Conservation (phyloP, 2,797 vertebrate genomes). For the Alcedo atthis region DNA sequence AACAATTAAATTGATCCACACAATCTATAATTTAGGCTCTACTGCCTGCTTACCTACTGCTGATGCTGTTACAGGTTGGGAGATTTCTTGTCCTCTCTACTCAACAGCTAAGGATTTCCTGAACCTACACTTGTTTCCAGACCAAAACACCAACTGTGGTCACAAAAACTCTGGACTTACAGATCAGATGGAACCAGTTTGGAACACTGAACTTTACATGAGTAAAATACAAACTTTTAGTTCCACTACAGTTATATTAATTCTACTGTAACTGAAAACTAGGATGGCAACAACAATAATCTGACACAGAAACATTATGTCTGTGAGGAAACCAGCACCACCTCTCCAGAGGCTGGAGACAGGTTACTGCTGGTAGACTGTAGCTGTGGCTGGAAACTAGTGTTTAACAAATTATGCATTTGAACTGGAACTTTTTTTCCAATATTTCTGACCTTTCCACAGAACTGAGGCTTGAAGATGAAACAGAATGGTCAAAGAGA, state of each 20-base stretch:
- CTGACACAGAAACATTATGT: not conserved
- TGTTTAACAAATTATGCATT: not conserved
- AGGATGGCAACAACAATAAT: not conserved
- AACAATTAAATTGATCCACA: rapidly evolving
- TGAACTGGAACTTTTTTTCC: not conserved
- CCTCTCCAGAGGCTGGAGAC: not conserved
- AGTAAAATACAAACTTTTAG: not conserved
- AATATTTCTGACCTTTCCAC: not conserved
- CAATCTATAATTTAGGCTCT: not conserved
- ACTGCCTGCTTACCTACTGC: not conserved
- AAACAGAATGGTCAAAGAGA: not conserved
- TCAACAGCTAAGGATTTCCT: not conserved
- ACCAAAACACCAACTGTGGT: not conserved
- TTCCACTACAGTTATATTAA: not conserved
- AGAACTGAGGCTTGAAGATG: not conserved
- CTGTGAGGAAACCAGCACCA: not conserved
- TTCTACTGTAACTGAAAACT: not conserved
- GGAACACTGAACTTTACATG: not conserved
- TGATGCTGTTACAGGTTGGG: not conserved
- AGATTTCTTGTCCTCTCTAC: not conserved
- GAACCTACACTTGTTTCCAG: not conserved
- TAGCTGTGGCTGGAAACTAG: not conserved
- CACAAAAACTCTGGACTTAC: not conserved
- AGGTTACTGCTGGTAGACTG: not conserved
- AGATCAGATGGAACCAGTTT: not conserved